Conservation (phyloP, 1,140 invertebrate genomes). For the Nasonia vitripennis region DNA sequence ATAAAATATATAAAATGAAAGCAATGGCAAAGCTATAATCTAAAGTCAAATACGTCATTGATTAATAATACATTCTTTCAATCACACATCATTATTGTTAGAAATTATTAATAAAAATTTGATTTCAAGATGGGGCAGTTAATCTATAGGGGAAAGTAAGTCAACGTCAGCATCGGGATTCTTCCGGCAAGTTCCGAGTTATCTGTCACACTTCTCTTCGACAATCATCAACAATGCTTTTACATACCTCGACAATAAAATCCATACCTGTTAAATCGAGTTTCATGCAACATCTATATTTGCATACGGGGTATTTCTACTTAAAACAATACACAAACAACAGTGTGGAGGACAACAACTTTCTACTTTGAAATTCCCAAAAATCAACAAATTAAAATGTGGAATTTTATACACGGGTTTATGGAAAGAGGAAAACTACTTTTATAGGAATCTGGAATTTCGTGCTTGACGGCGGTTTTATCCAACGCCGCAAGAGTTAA, state of each 20-base stretch:
- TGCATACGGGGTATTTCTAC: neutral
- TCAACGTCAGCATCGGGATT: conserved; percentile 21
- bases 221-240: neutral
- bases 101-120: conserved; percentile 14
- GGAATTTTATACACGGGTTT: neutral
- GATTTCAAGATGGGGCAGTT: neutral
- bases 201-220: neutral
- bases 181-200: neutral
- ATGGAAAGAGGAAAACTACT: neutral
- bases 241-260: neutral
- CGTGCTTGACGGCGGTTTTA: neutral
- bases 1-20: neutral
- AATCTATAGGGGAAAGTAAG: neutral
- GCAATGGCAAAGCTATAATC: neutral
- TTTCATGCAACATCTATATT: neutral
- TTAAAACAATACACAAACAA: neutral
- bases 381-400: neutral
- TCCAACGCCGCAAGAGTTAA: neutral
- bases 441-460: neutral
- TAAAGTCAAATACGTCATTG: neutral
- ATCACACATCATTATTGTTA: neutral
- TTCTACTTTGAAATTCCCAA: neutral
- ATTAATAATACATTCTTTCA: neutral
- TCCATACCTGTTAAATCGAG: neutral
- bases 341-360: neutral